Evolutionary conservation across 2,797 vertebrate genomes (phyloP).

Genomic region (Sebastes taczanowskii): DNA sequence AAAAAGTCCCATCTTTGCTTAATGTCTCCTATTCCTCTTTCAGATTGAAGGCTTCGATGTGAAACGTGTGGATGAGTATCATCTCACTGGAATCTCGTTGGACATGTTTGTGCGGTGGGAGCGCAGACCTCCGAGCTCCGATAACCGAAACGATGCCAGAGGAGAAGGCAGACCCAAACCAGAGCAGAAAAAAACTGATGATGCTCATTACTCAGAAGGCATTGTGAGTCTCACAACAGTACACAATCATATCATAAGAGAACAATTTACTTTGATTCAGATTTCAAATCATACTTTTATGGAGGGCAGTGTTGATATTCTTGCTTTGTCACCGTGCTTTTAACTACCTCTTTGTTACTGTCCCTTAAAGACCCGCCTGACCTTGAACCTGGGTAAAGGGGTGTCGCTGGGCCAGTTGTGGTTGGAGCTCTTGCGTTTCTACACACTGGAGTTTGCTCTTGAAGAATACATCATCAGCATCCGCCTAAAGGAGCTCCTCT

Average conservation of each 20-base stretch:
- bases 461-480: slow-evolving; percentile 97
- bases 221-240: slow-evolving; percentile 82
- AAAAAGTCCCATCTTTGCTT: neutral
- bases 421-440: slow-evolving; percentile 96
- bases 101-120: slow-evolving; percentile 91
- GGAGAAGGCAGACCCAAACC: slow-evolving; percentile 84
- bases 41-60: slow-evolving; percentile 95
- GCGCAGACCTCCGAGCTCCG: slow-evolving; percentile 84
- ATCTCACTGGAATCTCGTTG: slow-evolving; percentile 88
- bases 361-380: slow-evolving; percentile 83
- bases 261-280: neutral
- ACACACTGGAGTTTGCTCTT: slow-evolving; percentile 97
- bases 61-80: slow-evolving; percentile 93
- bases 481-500: slow-evolving; percentile 90
- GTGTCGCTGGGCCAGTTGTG: slow-evolving; percentile 91
- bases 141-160: slow-evolving; percentile 83
- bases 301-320: neutral
- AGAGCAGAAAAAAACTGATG: slow-evolving; percentile 82
- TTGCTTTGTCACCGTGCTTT: neutral
- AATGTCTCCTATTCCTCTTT: neutral
- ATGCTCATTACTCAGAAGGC: slow-evolving; percentile 79
- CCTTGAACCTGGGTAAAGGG: slow-evolving; percentile 78
- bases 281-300: neutral
- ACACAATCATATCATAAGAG: rapidly evolving
- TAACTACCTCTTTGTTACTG: neutral